phyloP scores from a whole-genome alignment of 1,140 invertebrate genomes.

The Nasonia longicornis region DNA sequence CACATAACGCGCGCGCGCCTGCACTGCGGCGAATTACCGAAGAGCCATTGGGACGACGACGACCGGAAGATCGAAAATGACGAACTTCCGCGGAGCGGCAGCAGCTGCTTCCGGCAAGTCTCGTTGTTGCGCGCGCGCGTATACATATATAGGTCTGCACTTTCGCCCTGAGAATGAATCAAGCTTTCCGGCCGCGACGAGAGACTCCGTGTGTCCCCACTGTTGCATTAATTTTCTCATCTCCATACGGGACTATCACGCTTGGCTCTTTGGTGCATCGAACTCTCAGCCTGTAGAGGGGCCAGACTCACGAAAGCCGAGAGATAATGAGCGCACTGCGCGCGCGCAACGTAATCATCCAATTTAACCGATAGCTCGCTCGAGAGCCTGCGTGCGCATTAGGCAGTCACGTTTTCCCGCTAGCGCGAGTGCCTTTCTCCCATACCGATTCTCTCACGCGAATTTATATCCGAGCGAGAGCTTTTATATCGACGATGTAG shows the following conservation, averaged over 20 bases:
- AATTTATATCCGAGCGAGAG: neutral
- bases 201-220: neutral
- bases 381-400: neutral
- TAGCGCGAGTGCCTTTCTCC: neutral
- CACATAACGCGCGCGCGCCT: neutral
- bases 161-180: conserved; percentile 29
- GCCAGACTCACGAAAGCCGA: neutral
- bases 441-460: neutral
- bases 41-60: neutral
- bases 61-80: conserved; percentile 42
- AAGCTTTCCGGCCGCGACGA: conserved; percentile 31
- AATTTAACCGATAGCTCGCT: conserved; percentile 4
- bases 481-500: neutral
- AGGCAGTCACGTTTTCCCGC: neutral
- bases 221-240: conserved; percentile 30
- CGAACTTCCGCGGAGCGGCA: conserved; percentile 29
- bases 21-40: neutral
- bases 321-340: conserved; percentile 14
- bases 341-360: conserved; percentile 29
- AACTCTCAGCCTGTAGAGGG: conserved; percentile 3
- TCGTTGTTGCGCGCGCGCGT: neutral
- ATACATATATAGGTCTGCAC: neutral
- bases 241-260: neutral
- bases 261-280: conserved; percentile 24
- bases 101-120: conserved; percentile 27